phyloP scores from a whole-genome alignment of 2,113 vertebrate species.

The Gambusia affinis region DNA sequence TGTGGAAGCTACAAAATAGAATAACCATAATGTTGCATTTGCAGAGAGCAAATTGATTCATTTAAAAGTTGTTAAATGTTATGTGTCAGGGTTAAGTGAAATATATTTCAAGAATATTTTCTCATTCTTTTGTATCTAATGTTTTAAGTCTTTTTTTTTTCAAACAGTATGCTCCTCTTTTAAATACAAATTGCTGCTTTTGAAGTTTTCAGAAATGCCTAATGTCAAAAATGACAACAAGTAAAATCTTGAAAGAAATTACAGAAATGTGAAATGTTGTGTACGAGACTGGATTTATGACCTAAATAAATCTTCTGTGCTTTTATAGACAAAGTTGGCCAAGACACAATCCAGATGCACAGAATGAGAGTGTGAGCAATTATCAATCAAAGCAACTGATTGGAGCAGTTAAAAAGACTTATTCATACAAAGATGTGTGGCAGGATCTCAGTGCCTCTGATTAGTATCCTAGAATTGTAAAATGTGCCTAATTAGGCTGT shows the following conservation, averaged over 20 bases:
- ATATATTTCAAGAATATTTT: conserved; percentile 3
- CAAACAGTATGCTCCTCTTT: background rate
- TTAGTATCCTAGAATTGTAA: conserved; percentile 99
- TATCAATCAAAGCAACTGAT: conserved; percentile 99
- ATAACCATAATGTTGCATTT: conserved; percentile 64
- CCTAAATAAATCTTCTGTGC: conserved; percentile 74
- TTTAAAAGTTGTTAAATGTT: conserved; percentile 13
- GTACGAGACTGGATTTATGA: conserved; percentile 68
- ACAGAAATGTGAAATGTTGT: background rate
- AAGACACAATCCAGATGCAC: conserved; percentile 81
- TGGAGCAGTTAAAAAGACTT: conserved; percentile 92
- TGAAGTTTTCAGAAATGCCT: background rate
- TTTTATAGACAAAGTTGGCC: conserved; percentile 79
- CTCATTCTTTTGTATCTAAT: background rate
- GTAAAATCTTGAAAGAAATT: background rate
- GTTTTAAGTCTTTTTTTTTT: background rate
- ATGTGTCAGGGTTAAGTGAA: conserved; percentile 23
- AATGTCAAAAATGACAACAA: background rate
- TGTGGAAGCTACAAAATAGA: conserved; percentile 30
- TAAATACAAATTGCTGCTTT: background rate
- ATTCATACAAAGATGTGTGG: conserved; percentile 96
- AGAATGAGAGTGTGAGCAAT: conserved; percentile 72
- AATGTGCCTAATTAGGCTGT: conserved; percentile 99
- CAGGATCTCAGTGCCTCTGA: conserved; percentile 92
- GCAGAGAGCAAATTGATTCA: conserved; percentile 44